phyloP scores from a whole-genome alignment of 2,113 vertebrate species.

The Gobius niger region DNA sequence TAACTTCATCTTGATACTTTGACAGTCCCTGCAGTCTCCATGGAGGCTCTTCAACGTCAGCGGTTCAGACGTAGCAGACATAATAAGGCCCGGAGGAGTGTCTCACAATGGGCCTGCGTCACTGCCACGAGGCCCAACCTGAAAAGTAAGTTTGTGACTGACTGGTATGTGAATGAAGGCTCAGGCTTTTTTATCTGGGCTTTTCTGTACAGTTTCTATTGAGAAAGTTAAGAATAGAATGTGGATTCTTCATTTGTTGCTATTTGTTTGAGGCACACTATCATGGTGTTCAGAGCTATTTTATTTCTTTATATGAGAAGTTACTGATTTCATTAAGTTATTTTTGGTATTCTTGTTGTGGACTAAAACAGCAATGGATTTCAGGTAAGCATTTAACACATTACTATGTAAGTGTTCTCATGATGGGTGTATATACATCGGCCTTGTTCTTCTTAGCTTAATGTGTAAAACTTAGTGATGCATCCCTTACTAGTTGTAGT shows the following conservation, averaged over 20 bases:
- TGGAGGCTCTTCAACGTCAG: neutral
- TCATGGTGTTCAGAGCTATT: neutral
- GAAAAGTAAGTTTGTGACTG: constrained; percentile 68
- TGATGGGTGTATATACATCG: too few relatives aligned
- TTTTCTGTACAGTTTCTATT: constrained; percentile 27
- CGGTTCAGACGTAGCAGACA: constrained; percentile 35
- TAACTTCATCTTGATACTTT: neutral
- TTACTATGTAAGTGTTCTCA: too few relatives aligned
- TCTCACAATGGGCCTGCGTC: constrained; percentile 61
- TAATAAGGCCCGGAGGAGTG: constrained; percentile 56
- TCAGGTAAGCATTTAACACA: constrained; percentile 48
- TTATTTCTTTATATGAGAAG: neutral
- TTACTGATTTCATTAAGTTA: neutral
- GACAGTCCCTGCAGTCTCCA: constrained; percentile 2
- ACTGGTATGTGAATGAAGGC: constrained; percentile 42
- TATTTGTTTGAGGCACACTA: neutral
- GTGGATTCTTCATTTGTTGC: neutral
- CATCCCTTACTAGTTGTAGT: too few relatives aligned
- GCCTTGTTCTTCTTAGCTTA: too few relatives aligned
- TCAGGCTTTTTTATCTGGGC: constrained; percentile 29
- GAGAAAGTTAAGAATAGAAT: neutral
- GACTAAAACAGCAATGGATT: constrained; percentile 33
- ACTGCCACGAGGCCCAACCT: constrained; percentile 64
- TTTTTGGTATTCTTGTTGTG: neutral
- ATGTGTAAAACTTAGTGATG: too few relatives aligned